Evolutionary conservation across 1,140 invertebrate species (phyloP).

Genomic region (Callitettix versicolor): DNA sequence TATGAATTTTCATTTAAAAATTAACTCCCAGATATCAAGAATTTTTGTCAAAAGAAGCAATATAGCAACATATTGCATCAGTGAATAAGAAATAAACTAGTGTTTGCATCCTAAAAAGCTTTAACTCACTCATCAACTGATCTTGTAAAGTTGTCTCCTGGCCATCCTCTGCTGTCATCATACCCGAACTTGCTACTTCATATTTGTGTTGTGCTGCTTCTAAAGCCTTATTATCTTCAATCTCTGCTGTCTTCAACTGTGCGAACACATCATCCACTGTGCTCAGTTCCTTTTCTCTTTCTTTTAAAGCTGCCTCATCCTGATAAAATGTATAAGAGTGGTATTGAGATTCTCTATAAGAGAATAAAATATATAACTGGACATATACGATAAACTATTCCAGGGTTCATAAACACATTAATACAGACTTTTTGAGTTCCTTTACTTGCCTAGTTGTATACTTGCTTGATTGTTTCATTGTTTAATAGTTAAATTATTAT

Average conservation of each 20-base stretch:
- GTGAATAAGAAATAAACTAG: too few species aligned
- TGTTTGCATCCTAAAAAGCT: too few species aligned
- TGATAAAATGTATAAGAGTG: conserved; percentile 20
- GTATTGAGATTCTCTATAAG: neutral
- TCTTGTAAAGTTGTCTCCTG: conserved; percentile 78
- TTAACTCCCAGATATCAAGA: too few species aligned
- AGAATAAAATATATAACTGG: conserved; percentile 14
- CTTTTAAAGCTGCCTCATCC: conserved; percentile 51
- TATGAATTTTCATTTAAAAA: too few species aligned
- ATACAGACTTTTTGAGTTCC: too few species aligned
- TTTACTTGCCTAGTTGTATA: too few species aligned
- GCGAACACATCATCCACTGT: conserved; percentile 59
- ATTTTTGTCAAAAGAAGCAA: too few species aligned
- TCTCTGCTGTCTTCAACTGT: conserved; percentile 53
- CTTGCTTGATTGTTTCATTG: too few species aligned
- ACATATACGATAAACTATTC: conserved; percentile 6
- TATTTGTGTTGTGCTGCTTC: conserved; percentile 64
- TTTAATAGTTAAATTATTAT: too few species aligned
- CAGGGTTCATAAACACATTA: neutral
- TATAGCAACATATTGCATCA: too few species aligned
- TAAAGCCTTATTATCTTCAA: conserved; percentile 54
- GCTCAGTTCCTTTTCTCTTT: conserved; percentile 54
- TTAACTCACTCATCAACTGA: conserved; percentile 70
- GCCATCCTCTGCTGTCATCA: conserved; percentile 68
- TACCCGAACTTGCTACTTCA: conserved; percentile 72